Evolutionary conservation across 2,113 vertebrate genomes (phyloP).

Genomic region (Triplophysa rosa): DNA sequence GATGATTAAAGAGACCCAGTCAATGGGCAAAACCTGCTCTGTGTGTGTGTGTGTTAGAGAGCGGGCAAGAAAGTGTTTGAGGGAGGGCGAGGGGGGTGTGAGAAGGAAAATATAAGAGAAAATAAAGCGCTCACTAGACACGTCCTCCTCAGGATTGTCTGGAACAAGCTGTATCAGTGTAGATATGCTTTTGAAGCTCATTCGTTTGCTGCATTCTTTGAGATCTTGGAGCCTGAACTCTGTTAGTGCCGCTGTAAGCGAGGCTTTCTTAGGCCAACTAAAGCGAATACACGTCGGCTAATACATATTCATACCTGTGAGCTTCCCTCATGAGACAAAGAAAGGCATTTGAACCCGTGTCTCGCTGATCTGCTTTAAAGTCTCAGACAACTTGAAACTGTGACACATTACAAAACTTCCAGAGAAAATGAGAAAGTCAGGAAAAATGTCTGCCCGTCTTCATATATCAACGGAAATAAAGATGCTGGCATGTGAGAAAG

Average conservation of each 20-base stretch:
- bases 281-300: slow-evolving; percentile 15
- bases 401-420: slow-evolving; percentile 35
- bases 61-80: neutral
- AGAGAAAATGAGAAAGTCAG: neutral
- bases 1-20: slow-evolving; percentile 28
- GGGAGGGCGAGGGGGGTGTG: neutral
- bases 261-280: slow-evolving; percentile 40
- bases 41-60: neutral
- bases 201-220: neutral
- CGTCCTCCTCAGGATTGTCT: slow-evolving; percentile 11
- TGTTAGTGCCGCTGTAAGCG: slow-evolving; percentile 6
- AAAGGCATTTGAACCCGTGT: slow-evolving; percentile 31
- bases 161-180: slow-evolving; percentile 27
- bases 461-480: slow-evolving; percentile 26
- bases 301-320: slow-evolving; percentile 46
- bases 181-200: slow-evolving; percentile 41
- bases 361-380: slow-evolving; percentile 34
- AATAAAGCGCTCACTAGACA: slow-evolving; percentile 17
- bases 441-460: slow-evolving; percentile 32
- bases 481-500: slow-evolving; percentile 1
- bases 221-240: slow-evolving; percentile 30
- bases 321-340: slow-evolving; percentile 27
- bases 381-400: slow-evolving; percentile 11
- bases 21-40: slow-evolving; percentile 26
- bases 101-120: slow-evolving; percentile 2